Base-by-base conservation (phyloP, 2,888 invertebrate genomes). In the Brenthis daphne region DNA sequence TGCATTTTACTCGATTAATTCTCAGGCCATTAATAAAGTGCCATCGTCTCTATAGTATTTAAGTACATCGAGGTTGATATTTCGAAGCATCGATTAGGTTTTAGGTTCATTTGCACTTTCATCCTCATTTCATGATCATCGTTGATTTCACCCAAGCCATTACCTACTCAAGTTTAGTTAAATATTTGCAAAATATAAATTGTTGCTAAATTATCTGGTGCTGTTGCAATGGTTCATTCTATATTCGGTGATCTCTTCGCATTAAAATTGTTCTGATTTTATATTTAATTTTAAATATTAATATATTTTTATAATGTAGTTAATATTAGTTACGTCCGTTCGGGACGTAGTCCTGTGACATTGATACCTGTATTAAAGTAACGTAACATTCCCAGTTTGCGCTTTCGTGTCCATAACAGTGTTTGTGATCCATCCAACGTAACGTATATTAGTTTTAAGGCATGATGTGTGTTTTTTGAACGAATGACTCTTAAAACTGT, bases 1-100 rank as follows among this genome's bases (percentile, higher is more conserved):
- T 92, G 90, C 91, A 92, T 92, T 92, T 92, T 92, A 92, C 89
- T 89, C 88, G 88, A 86, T 85, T 90, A 86, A 92, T 90, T 92
- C 89, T 90, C 91, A 91, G 92, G 92, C 92, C 92, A 92, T 92
- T 90, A 87, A 87, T 84, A 81, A 87, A 89, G 92, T 92, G 92
- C 92, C 92, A 92, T 92, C 88, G 88, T 89, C 86, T 90, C 85
- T 83, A 77, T 91, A 91, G 89, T 83, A 86, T 80, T 77, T 91
- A 91, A 89, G 90, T 87, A 82, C 85, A 87, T 85, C 82, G 82
- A 85, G 79, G 79, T 82, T 82, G 76, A 83, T 84, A 84, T 86
- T 85, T 81, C 82, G 85, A 84, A 81, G 77, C 83, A 87, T 81
- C 85, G 85, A 85, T 82, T 86, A 84, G 83, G 77, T 83, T 83